Percentiles rank a stretch among this genome's conserved stretches.
Evolutionary conservation across 92 coral and sea anemone genomes (phyloP).

Genomic region (Plumapathes pennacea): DNA sequence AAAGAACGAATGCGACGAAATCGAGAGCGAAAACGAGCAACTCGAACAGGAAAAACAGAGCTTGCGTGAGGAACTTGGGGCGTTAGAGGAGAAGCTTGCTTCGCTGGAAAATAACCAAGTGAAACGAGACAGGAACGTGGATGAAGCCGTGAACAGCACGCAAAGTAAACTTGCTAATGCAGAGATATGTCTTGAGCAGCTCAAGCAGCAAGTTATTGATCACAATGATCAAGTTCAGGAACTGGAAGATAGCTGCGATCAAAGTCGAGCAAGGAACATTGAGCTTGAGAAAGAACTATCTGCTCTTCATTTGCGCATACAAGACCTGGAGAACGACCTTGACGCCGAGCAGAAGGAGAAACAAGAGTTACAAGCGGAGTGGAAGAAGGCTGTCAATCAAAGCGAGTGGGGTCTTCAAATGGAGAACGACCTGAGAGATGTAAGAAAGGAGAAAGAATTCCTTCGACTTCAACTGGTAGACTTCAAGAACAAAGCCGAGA

Average conservation of each 20-base stretch:
- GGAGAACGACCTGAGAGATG: slow-evolving; percentile 52
- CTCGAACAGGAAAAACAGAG: slow-evolving; percentile 59
- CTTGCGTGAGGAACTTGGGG: slow-evolving; percentile 38
- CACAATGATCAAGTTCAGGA: slow-evolving; percentile 40
- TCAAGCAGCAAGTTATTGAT: slow-evolving; percentile 49
- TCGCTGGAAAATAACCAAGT: slow-evolving; percentile 39
- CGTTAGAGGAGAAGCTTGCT: slow-evolving; percentile 30
- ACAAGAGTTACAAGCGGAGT: slow-evolving; percentile 28
- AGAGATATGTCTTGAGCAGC: slow-evolving; percentile 40
- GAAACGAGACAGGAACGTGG: slow-evolving; percentile 35
- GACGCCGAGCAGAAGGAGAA: slow-evolving; percentile 42
- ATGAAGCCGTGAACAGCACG: slow-evolving; percentile 39
- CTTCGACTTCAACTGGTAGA: slow-evolving; percentile 44
- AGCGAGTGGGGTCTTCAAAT: slow-evolving; percentile 27
- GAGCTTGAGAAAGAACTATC: slow-evolving; percentile 72
- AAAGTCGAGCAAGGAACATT: slow-evolving; percentile 51
- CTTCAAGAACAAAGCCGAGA: slow-evolving; percentile 60
- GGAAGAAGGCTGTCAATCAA: slow-evolving; percentile 34
- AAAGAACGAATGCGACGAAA: slow-evolving; percentile 55
- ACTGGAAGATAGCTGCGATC: slow-evolving; percentile 28
- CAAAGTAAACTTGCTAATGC: slow-evolving; percentile 44
- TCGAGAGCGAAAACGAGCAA: slow-evolving; percentile 49
- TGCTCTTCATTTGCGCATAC: slow-evolving; percentile 30
- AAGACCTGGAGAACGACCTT: slow-evolving; percentile 46
- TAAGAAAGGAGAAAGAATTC: slow-evolving; percentile 61